Conservation (phyloP, 2,888 invertebrate genomes). For the Ophraella communa region DNA sequence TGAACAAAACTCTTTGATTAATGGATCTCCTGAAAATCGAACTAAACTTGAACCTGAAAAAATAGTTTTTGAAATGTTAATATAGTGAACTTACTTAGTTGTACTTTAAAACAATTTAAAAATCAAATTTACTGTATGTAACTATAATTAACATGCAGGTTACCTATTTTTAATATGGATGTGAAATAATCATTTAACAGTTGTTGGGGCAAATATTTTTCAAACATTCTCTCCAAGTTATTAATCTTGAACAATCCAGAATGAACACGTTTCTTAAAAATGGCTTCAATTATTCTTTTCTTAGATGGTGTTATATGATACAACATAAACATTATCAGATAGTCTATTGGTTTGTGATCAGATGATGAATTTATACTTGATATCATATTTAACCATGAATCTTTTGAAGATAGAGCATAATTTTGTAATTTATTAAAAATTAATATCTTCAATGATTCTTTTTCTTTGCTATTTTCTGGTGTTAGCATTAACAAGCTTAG, state of each 20-base stretch:
- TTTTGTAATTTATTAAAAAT: constrained; percentile 66
- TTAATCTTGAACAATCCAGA: constrained; percentile 65
- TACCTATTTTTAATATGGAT: constrained; percentile 63
- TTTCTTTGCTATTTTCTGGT: constrained; percentile 54
- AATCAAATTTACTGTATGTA: neutral
- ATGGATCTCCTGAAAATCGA: constrained; percentile 60
- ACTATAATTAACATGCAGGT: neutral
- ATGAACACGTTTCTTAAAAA: constrained; percentile 70
- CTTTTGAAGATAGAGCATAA: constrained; percentile 65
- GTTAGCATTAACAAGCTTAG: constrained; percentile 60
- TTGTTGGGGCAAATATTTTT: constrained; percentile 61
- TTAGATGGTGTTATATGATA: constrained; percentile 68
- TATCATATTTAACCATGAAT: constrained; percentile 66
- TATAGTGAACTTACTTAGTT: no score
- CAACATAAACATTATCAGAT: constrained; percentile 70
- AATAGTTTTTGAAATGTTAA: neutral
- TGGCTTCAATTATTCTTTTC: constrained; percentile 67
- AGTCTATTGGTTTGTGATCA: constrained; percentile 72
- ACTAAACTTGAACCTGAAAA: constrained; percentile 62
- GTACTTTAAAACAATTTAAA: no score
- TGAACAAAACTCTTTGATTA: constrained; percentile 66
- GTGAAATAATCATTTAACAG: constrained; percentile 64
- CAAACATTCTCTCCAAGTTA: constrained; percentile 65
- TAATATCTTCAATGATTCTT: constrained; percentile 66
- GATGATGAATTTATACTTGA: constrained; percentile 60